Conservation (phyloP, 2,797 vertebrate genomes). For the Argentina silus region DNA sequence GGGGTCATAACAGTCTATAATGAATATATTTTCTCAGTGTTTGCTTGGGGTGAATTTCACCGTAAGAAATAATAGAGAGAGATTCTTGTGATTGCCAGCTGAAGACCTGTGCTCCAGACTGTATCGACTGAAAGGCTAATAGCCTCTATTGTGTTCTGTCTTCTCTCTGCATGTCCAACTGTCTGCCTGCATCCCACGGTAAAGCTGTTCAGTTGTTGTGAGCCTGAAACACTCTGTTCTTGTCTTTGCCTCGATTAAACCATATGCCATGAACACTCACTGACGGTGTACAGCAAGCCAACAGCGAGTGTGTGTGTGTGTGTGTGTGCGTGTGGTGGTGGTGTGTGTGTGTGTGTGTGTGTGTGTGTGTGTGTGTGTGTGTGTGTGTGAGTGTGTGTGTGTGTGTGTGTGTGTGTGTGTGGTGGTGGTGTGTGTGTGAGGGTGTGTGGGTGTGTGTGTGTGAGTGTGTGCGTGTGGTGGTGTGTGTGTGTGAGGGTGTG, state of each 20-base stretch:
- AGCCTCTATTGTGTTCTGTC: not conserved
- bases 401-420: not conserved
- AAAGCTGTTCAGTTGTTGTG: not conserved
- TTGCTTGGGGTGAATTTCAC: constrained; percentile 1
- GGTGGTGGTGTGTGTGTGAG: no score
- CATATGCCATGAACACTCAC: not conserved
- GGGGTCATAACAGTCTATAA: constrained; percentile 46
- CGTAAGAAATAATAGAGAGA: not conserved
- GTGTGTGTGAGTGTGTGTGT: constrained; percentile 1
- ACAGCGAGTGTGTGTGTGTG: no score
- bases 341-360: no score
- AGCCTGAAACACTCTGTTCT: not conserved
- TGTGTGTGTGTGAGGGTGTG: no score
- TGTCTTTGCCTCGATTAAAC: not conserved
- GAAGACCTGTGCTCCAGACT: not conserved
- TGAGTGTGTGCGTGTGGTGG: no score
- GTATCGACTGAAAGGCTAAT: not conserved
- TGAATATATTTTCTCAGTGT: constrained; percentile 21
- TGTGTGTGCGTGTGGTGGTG: no score
- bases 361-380: constrained; percentile 6
- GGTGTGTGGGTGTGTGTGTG: no score
- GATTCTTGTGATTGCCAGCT: not conserved
- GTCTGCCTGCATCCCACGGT: not conserved
- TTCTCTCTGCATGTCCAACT: not conserved
- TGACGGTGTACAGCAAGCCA: not conserved